phyloP scores from a whole-genome alignment of 2,113 vertebrate species.

The Atrichornis clamosus region DNA sequence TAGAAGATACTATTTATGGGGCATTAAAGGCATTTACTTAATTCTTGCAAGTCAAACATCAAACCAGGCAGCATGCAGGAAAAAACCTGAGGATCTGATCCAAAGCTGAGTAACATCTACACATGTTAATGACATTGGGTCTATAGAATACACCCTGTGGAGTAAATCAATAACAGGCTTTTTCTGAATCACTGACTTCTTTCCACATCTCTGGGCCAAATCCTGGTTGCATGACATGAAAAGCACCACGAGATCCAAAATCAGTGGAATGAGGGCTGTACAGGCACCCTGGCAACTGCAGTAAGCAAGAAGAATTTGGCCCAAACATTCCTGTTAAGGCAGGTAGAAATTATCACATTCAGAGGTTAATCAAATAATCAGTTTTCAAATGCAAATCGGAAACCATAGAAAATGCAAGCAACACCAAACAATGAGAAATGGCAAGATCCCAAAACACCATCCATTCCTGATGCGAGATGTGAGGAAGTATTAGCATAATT shows the following conservation, averaged over 20 bases:
- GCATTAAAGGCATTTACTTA: slow-evolving; percentile 45
- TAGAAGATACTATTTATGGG: slow-evolving; percentile 20
- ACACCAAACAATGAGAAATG: slow-evolving; percentile 65
- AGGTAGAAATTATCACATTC: slow-evolving; percentile 31
- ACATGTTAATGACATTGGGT: not conserved
- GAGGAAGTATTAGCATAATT: slow-evolving; percentile 34
- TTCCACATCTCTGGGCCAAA: slow-evolving; percentile 26
- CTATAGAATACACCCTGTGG: not conserved
- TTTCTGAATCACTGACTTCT: slow-evolving; percentile 20
- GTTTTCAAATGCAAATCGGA: slow-evolving; percentile 26
- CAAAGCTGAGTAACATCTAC: not conserved
- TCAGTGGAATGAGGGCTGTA: not conserved
- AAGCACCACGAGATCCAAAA: not conserved
- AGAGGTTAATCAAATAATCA: slow-evolving; percentile 20
- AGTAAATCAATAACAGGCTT: not conserved
- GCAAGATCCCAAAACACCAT: slow-evolving; percentile 17
- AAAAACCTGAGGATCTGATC: not conserved
- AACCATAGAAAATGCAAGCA: slow-evolving; percentile 56
- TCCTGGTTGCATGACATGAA: not conserved
- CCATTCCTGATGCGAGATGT: not conserved
- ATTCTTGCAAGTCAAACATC: slow-evolving; percentile 48
- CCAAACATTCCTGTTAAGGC: slow-evolving; percentile 10
- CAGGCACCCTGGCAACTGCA: not conserved
- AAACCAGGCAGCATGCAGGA: slow-evolving; percentile 43
- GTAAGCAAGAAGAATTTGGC: slow-evolving; percentile 53